Conservation (phyloP, 2,797 vertebrate genomes). For the Danio aesculapii region DNA sequence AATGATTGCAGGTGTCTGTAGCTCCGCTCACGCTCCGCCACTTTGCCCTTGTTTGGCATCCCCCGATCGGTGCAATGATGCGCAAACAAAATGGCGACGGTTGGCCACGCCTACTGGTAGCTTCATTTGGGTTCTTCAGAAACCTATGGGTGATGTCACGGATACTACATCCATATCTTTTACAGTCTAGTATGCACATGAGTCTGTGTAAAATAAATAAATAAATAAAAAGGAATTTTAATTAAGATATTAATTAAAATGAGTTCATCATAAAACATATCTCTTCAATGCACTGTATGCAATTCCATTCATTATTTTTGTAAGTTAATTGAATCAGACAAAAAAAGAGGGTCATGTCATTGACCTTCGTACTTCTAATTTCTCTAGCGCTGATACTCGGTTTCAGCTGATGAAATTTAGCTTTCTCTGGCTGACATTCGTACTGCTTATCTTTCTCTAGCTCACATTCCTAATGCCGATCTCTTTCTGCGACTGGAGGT, state of each 20-base stretch:
- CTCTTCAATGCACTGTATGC: neutral
- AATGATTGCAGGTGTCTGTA: too few relatives aligned
- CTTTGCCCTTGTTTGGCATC: too few relatives aligned
- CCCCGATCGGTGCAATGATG: too few relatives aligned
- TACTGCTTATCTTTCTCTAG: slow-evolving; percentile 11
- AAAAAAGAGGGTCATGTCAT: neutral
- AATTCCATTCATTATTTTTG: neutral
- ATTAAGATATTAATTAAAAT: neutral
- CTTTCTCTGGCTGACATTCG: slow-evolving; percentile 10
- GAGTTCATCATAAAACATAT: neutral
- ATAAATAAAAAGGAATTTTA: neutral
- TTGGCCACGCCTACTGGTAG: too few relatives aligned
- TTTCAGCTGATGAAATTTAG: slow-evolving; percentile 4
- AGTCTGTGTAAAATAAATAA: neutral
- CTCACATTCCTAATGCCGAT: neutral
- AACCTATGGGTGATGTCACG: too few relatives aligned
- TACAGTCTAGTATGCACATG: too few relatives aligned
- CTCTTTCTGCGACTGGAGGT: slow-evolving; percentile 2
- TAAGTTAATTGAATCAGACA: neutral
- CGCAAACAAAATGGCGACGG: too few relatives aligned
- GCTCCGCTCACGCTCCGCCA: too few relatives aligned
- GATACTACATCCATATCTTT: too few relatives aligned
- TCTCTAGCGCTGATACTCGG: neutral
- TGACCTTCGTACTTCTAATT: slow-evolving; percentile 5
- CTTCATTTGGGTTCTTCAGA: too few relatives aligned